phyloP scores from a whole-genome alignment of 2,113 vertebrate species.

The Barbus barbus region DNA sequence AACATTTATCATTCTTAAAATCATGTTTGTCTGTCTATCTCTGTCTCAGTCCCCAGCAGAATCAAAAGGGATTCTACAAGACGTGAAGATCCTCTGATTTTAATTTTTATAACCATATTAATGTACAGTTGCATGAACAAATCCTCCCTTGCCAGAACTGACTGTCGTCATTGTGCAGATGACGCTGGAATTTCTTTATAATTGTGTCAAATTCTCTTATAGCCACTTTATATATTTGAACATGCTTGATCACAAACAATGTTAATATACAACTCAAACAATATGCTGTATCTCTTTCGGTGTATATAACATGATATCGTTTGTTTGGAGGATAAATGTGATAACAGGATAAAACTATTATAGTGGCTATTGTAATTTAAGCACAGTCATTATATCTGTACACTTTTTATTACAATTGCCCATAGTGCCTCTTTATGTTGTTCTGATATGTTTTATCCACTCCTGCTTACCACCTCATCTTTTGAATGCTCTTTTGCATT shows the following conservation, averaged over 20 bases:
- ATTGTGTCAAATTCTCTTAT: not conserved
- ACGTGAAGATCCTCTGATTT: no score
- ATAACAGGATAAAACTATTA: no score
- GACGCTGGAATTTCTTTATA: not conserved
- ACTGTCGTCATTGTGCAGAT: not conserved
- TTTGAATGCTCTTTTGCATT: not conserved
- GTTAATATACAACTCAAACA: not conserved
- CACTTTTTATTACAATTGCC: not conserved
- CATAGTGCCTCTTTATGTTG: not conserved
- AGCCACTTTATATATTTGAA: not conserved
- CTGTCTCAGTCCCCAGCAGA: no score
- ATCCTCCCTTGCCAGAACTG: not conserved
- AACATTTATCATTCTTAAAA: no score
- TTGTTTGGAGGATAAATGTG: not conserved
- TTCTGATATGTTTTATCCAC: not conserved
- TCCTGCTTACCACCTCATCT: not conserved
- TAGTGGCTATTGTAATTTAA: no score
- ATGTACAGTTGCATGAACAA: not conserved
- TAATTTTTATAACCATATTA: not conserved
- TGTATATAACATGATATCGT: not conserved
- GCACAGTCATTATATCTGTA: no score
- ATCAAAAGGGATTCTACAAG: conserved; percentile 69
- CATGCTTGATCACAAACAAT: not conserved
- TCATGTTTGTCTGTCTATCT: no score
- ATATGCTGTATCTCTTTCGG: not conserved